Conservation (phyloP, 1,140 invertebrate genomes). For the Brachionus angularis region DNA sequence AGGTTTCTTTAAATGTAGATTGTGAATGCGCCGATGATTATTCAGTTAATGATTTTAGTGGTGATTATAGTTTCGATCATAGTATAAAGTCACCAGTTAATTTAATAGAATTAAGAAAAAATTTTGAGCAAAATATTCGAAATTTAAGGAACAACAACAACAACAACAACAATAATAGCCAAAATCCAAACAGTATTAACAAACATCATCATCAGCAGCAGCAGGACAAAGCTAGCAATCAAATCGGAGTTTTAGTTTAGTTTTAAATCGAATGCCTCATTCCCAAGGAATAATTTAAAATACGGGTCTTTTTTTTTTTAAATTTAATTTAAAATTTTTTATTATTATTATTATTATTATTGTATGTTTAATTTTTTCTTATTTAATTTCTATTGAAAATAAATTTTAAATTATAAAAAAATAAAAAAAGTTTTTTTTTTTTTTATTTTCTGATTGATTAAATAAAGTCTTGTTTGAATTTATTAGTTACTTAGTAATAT, state of each 20-base stretch:
- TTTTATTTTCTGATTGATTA: too few species aligned
- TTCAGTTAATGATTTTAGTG: slow-evolving; percentile 42
- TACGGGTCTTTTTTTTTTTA: too few species aligned
- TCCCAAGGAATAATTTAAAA: too few species aligned
- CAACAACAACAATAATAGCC: background rate
- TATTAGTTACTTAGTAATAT: too few species aligned
- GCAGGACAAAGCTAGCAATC: too few species aligned
- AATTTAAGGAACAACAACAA: background rate
- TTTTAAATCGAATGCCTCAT: too few species aligned
- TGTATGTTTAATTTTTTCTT: background rate
- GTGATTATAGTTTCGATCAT: slow-evolving; percentile 39
- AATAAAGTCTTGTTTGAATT: too few species aligned
- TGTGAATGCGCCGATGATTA: slow-evolving; percentile 40
- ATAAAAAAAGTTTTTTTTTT: too few species aligned
- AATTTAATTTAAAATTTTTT: background rate
- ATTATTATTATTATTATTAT: background rate
- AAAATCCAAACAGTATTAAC: background rate
- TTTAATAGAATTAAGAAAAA: background rate
- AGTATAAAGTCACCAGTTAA: background rate
- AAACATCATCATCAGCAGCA: background rate
- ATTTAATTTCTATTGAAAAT: too few species aligned
- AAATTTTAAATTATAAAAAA: too few species aligned
- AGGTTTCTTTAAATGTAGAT: slow-evolving; percentile 37
- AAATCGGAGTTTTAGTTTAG: slow-evolving; percentile 13
- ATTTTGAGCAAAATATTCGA: background rate